These are phyloP conservation scores for Brachynemurus nebulosus DNA, from an alignment of 2,888 invertebrate species.

Conservation along the genomic window DNA sequence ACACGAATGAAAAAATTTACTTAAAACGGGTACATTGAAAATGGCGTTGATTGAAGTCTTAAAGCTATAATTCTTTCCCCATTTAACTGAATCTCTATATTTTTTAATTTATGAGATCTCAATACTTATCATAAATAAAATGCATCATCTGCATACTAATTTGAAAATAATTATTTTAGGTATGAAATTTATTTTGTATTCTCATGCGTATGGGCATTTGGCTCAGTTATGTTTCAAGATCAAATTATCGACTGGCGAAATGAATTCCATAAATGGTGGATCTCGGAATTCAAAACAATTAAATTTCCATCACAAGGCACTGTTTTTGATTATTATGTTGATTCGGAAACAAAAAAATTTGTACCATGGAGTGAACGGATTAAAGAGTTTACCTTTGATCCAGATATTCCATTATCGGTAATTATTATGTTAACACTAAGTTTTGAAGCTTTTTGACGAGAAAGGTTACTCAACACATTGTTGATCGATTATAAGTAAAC, in stretches of 20 bases:
- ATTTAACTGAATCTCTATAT: no score
- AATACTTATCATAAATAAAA: background rate
- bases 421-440: background rate
- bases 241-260: conserved; percentile 81
- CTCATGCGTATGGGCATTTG: conserved; percentile 84
- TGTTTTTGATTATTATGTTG: conserved; percentile 83
- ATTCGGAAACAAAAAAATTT: conserved; percentile 72
- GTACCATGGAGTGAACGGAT: conserved; percentile 78
- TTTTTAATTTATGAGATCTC: background rate
- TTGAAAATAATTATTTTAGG: conserved; percentile 31
- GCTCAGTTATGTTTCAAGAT: conserved; percentile 82
- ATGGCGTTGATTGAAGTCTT: no score
- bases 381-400: conserved; percentile 64
- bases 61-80: no score
- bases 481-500: no score
- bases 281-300: conserved; percentile 79
- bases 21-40: no score
- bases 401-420: conserved; percentile 78
- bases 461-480: no score
- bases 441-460: no score
- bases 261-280: conserved; percentile 93
- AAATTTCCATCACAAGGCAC: conserved; percentile 74
- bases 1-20: no score
- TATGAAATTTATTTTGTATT: conserved; percentile 90
- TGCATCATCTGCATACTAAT: conserved; percentile 4